Evolutionary conservation across 2,113 vertebrate species (phyloP), one percentile per base, ranked within the genome.

Genomic region (Macquaria australasica): DNA sequence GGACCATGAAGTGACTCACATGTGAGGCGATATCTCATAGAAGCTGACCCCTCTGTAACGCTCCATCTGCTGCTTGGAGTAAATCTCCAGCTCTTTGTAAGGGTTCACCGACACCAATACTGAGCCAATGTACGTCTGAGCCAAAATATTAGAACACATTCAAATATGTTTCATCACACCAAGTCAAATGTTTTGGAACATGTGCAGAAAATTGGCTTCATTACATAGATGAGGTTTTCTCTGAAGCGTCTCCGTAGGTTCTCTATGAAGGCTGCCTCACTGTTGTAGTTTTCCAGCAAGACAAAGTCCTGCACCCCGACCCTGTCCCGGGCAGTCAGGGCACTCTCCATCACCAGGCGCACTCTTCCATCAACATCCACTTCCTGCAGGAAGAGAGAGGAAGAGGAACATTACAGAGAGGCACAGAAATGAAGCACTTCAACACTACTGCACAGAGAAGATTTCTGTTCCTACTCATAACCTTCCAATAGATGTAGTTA

Each of bases 241-340:
- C 96, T 96, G 94, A 99, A 99, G 62, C 98, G 97, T 21, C 98
- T 96, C 1, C 97, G 95, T 77, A 99, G 96, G 88, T 99, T 99
- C 69, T 99, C 98, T 4, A 99, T 98, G 86, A 99, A 99, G 0
- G 98, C 97, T 0, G 97, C 98, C 79, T 99, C 98, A 0, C 98
- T 99, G 92, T 97, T 99, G 95, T 97, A 97, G 94, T 99, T 99
- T 84, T 99, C 98, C 55, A 99, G 94, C 88, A 99, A 93, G 91
- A 99, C 97, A 51, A 98, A 99, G 84, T 99, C 98, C 95, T 99
- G 98, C 67, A 99, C 98, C 16, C 98, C 98, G 0, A 99, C 98
- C 6, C 98, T 95, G 95, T 99, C 98, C 0, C 98, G 97, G 60
- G 98, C 98, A 0, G 98, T 99, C 88, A 99, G 95, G 0, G 97